Percentiles rank a stretch among this genome's conserved stretches.
phyloP scores from a whole-genome alignment of 2,888 invertebrate species.

The Tetheella fluctuosa region DNA sequence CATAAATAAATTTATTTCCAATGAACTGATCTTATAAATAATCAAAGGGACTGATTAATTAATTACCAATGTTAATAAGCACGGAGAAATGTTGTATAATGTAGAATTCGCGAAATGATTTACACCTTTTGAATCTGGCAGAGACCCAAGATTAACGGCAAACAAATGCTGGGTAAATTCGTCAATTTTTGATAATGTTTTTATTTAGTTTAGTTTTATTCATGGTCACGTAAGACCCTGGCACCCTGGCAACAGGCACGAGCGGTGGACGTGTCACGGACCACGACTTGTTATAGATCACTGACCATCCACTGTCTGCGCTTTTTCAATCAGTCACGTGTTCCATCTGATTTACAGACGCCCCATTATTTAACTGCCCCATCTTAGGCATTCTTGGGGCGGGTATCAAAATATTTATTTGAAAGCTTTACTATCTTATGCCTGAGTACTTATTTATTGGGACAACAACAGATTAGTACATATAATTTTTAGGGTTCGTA shows the following conservation, averaged over 20 bases:
- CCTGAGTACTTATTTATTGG: neutral
- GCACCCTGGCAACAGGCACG: constrained; percentile 29
- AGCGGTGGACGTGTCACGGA: constrained; percentile 34
- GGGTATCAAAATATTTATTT: neutral
- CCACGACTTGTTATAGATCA: constrained; percentile 19
- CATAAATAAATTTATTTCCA: neutral
- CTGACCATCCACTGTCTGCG: constrained; percentile 30
- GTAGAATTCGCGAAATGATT: constrained; percentile 18
- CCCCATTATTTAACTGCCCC: constrained; percentile 5
- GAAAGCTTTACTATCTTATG: neutral
- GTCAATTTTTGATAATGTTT: constrained; percentile 22
- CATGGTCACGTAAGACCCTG: constrained; percentile 54
- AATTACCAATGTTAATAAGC: neutral
- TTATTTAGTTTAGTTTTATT: constrained; percentile 28
- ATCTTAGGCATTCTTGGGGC: neutral
- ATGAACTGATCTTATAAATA: no score
- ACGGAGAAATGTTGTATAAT: neutral
- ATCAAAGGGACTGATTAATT: neutral
- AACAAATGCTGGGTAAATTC: constrained; percentile 17
- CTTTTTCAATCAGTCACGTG: constrained; percentile 35
- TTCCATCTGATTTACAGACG: constrained; percentile 20
- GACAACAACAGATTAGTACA: no score
- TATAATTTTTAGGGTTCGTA: no score
- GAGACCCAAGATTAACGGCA: constrained; percentile 24
- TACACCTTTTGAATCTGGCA: constrained; percentile 21